A percentile compares a stretch with the other conserved stretches of the same genome.
Evolutionary conservation across 2,797 vertebrate species (phyloP).

Genomic region (Sebastes kiyomatsui): DNA sequence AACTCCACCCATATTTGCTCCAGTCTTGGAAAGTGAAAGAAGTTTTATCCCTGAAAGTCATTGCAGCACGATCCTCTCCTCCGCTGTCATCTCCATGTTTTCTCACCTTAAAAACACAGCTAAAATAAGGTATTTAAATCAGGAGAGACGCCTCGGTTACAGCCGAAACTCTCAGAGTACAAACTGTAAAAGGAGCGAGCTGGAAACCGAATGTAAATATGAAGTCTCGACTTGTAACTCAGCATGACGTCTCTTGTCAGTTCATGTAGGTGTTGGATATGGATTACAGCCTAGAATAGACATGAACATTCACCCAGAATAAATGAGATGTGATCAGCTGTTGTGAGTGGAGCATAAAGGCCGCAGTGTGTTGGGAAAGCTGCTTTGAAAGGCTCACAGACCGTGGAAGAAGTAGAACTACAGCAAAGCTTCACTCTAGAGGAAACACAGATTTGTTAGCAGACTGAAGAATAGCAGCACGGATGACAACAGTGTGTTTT

Average conservation of each 20-base stretch:
- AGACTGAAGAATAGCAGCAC: neutral
- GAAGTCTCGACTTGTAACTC: neutral
- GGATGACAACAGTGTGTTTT: neutral
- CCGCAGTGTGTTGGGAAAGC: conserved; percentile 20
- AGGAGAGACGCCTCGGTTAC: neutral
- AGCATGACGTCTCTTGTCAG: neutral
- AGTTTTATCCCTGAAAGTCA: neutral
- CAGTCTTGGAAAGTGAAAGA: neutral
- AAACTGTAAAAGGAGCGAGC: neutral
- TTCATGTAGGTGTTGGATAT: conserved; percentile 17
- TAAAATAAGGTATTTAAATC: neutral
- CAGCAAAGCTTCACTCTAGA: neutral
- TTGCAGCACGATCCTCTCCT: neutral
- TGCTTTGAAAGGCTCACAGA: conserved; percentile 35
- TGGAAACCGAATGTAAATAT: neutral
- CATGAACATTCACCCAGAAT: conserved; percentile 13
- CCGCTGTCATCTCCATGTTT: neutral
- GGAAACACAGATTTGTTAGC: neutral
- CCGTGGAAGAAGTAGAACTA: conserved; percentile 5
- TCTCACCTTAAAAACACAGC: neutral
- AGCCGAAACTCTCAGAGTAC: neutral
- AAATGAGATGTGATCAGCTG: conserved; percentile 47
- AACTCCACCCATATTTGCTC: neutral
- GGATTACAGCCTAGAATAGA: conserved; percentile 42
- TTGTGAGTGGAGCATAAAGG: conserved; percentile 36